These are phyloP conservation scores for Phenganax subtilis DNA, from an alignment of 92 coral and sea anemone genomes.

Conservation along the genomic window DNA sequence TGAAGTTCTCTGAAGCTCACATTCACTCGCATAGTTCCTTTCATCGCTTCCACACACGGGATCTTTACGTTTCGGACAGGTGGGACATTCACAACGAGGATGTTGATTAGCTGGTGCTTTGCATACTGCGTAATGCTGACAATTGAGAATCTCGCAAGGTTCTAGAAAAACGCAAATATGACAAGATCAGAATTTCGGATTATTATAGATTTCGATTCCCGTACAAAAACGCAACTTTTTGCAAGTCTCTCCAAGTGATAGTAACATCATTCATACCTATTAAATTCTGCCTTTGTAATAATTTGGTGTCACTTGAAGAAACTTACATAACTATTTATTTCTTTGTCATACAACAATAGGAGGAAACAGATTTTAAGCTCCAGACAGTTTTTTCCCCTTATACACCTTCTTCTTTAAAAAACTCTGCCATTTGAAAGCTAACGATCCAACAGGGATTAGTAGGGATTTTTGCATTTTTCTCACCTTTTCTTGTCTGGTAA, in stretches of 20 bases:
- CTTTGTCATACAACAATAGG: too few relatives aligned
- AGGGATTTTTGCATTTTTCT: background rate
- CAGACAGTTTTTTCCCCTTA: too few relatives aligned
- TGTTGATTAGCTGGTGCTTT: slow-evolving; percentile 7
- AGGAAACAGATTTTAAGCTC: too few relatives aligned
- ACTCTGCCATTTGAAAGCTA: background rate
- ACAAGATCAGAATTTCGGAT: too few relatives aligned
- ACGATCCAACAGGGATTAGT: background rate
- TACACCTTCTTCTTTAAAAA: too few relatives aligned
- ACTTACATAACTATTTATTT: too few relatives aligned
- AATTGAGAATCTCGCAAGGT: slow-evolving; percentile 27
- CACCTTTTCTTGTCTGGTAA: slow-evolving; percentile 28
- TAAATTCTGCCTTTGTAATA: too few relatives aligned
- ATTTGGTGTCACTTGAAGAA: too few relatives aligned
- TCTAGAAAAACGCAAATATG: background rate
- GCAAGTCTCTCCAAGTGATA: background rate
- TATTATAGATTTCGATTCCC: too few relatives aligned
- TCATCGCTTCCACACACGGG: slow-evolving; percentile 41
- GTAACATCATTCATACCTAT: too few relatives aligned
- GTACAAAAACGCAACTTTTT: too few relatives aligned
- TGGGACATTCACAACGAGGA: slow-evolving; percentile 31
- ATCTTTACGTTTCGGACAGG: slow-evolving; percentile 20
- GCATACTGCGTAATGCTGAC: slow-evolving; percentile 29
- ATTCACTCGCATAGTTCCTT: slow-evolving; percentile 18
- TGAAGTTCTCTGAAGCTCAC: slow-evolving; percentile 16